phyloP scores from a whole-genome alignment of 2,797 vertebrate genomes.

The Aplochiton taeniatus region DNA sequence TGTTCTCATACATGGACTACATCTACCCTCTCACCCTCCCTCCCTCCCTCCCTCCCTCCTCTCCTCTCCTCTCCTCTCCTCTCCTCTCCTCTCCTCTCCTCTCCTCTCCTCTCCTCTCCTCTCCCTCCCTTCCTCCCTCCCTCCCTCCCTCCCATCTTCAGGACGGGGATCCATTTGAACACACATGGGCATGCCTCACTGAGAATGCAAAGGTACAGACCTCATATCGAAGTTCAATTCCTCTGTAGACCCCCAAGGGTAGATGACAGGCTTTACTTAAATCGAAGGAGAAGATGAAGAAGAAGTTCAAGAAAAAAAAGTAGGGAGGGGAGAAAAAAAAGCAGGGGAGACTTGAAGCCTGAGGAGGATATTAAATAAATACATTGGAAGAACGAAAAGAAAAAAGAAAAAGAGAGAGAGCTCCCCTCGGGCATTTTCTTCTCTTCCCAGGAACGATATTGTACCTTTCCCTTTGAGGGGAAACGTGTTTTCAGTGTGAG shows the following conservation, averaged over 20 bases:
- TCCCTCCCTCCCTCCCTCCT: neutral
- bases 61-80: neutral
- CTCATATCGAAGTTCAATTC: constrained; percentile 74
- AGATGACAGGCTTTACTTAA: constrained; percentile 78
- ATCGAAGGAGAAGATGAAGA: constrained; percentile 58
- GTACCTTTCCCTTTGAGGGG: constrained; percentile 70
- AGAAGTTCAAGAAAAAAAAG: constrained; percentile 50
- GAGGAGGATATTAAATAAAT: constrained; percentile 85
- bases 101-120: constrained; percentile 14
- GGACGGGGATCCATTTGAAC: constrained; percentile 57
- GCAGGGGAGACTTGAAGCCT: constrained; percentile 72
- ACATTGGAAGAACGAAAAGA: constrained; percentile 57
- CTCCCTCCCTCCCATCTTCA: neutral
- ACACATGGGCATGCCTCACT: constrained; percentile 50
- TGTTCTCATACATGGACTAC: too few species aligned
- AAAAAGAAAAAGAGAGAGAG: constrained; percentile 17
- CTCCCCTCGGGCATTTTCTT: constrained; percentile 63
- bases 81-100: constrained; percentile 10
- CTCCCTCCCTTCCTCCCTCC: neutral
- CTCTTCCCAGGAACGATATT: constrained; percentile 69
- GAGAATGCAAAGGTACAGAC: constrained; percentile 72
- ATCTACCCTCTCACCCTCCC: too few species aligned
- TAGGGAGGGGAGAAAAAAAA: constrained; percentile 55
- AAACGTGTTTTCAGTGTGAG: constrained; percentile 43
- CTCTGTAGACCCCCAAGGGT: constrained; percentile 68